Conservation (phyloP, 2,797 vertebrate genomes). For the Neoniphon sammara region DNA sequence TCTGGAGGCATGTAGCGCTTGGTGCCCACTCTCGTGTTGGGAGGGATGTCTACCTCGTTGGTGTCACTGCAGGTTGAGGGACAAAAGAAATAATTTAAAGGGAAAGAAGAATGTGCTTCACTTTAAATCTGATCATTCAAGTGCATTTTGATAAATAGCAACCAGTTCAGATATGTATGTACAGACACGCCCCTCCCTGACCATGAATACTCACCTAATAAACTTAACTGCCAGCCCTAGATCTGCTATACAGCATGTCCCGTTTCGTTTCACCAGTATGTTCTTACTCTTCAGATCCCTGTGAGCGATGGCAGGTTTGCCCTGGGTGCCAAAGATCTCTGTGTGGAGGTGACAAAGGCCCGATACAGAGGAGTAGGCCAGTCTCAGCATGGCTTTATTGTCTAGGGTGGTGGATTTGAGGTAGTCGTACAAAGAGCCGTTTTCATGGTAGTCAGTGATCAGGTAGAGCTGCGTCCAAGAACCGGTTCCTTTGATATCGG, state of each 20-base stretch:
- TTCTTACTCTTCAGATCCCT: slow-evolving; percentile 98
- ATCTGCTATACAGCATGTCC: slow-evolving; percentile 96
- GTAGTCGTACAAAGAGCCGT: slow-evolving; percentile 95
- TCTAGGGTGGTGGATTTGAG: slow-evolving; percentile 95
- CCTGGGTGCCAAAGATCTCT: slow-evolving; percentile 97
- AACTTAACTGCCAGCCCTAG: slow-evolving; percentile 96
- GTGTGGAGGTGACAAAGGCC: slow-evolving; percentile 97
- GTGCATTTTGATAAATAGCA: neutral
- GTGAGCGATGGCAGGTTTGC: slow-evolving; percentile 96
- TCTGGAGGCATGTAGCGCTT: slow-evolving; percentile 98
- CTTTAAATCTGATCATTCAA: too few species aligned
- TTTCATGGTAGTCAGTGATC: slow-evolving; percentile 98
- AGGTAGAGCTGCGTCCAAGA: slow-evolving; percentile 98
- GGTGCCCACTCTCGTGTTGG: slow-evolving; percentile 95
- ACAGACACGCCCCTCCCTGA: neutral
- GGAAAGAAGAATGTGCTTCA: neutral
- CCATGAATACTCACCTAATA: slow-evolving; percentile 84
- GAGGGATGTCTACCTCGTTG: slow-evolving; percentile 96
- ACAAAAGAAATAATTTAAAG: slow-evolving; percentile 14
- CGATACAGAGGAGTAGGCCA: slow-evolving; percentile 93
- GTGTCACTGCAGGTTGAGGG: slow-evolving; percentile 85
- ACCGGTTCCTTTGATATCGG: slow-evolving; percentile 97
- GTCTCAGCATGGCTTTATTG: slow-evolving; percentile 89
- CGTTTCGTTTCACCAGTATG: slow-evolving; percentile 96
- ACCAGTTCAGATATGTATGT: neutral